Conservation (phyloP, 2,113 vertebrate species). For the Ahaetulla prasina region DNA sequence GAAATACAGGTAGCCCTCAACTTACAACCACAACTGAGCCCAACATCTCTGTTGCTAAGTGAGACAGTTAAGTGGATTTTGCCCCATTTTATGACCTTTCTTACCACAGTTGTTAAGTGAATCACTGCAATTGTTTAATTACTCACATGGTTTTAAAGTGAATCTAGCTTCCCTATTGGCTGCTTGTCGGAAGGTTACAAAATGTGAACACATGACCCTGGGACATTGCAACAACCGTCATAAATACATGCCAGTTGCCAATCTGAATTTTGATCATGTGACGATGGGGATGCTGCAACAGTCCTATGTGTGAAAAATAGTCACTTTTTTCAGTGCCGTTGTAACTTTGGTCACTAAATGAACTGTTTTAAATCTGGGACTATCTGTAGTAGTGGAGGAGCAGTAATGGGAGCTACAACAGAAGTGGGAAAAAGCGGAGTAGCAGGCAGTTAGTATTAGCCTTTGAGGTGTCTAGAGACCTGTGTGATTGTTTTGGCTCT, state of each 20-base stretch:
- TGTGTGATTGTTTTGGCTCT: no score
- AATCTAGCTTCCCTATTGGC: not conserved
- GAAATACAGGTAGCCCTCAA: no score
- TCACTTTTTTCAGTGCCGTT: not conserved
- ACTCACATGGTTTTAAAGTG: no score
- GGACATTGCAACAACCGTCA: not conserved
- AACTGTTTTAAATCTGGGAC: no score
- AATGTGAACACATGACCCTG: not conserved
- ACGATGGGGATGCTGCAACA: not conserved
- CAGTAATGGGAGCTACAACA: no score
- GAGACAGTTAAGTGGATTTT: not conserved
- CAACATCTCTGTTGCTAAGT: not conserved
- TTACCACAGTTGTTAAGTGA: not conserved
- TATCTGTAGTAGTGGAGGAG: no score
- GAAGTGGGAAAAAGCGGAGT: no score
- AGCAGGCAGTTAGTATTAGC: no score
- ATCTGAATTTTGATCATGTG: not conserved
- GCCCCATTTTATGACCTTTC: not conserved
- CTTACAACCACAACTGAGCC: no score
- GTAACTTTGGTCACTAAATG: not conserved
- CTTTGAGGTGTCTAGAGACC: no score
- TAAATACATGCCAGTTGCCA: not conserved
- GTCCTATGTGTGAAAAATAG: not conserved
- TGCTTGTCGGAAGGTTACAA: not conserved
- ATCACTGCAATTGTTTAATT: not conserved